These are phyloP conservation scores for Agrochola litura DNA, from an alignment of 2,888 invertebrate species.

Conservation along the genomic window DNA sequence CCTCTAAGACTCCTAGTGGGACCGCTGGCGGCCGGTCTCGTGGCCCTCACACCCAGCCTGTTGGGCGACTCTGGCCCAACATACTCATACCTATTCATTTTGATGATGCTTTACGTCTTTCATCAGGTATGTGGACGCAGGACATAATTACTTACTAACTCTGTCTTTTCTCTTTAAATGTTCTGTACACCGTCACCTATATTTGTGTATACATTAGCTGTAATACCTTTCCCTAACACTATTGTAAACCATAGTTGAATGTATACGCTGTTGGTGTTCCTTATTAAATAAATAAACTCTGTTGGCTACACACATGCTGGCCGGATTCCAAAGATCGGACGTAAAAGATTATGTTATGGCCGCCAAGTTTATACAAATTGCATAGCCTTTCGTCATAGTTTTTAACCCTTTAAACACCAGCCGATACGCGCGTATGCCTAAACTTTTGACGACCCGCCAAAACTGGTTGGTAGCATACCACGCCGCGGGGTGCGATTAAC, in stretches of 20 bases:
- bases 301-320: neutral
- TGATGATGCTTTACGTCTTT: conserved; percentile 95
- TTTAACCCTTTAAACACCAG: neutral
- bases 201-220: neutral
- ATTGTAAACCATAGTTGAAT: neutral
- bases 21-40: conserved; percentile 94
- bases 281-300: neutral
- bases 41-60: conserved; percentile 95
- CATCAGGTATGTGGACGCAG: conserved; percentile 93
- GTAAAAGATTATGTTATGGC: neutral
- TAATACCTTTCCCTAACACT: neutral
- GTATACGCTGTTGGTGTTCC: neutral
- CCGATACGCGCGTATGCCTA: neutral
- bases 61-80: conserved; percentile 90
- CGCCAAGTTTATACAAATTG: neutral
- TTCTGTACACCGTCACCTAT: neutral
- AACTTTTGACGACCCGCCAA: neutral
- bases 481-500: too few relatives aligned
- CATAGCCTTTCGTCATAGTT: neutral
- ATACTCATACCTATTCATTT: conserved; percentile 93
- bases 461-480: neutral
- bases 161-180: neutral
- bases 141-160: neutral
- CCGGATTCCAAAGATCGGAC: neutral
- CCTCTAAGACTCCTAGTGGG: conserved; percentile 97